Base-by-base conservation (phyloP, 2,797 vertebrate species). In the Mormyrus proboscirostris region DNA sequence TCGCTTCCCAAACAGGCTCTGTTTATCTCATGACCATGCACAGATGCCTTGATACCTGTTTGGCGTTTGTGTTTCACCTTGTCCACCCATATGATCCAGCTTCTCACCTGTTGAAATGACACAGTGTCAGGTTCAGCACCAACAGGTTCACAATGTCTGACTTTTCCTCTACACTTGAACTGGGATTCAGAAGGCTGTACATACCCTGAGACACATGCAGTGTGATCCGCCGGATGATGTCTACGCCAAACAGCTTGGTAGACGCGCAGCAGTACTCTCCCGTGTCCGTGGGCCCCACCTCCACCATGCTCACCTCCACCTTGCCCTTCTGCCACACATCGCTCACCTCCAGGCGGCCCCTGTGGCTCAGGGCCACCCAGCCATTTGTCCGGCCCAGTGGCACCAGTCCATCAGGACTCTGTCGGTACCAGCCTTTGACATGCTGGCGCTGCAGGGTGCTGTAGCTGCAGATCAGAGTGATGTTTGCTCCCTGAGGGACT, bases 391-490 rank as follows among this genome's bases (percentile, higher is more conserved):
- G 25, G 53, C 85, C 85, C 85, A 87, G 85, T 25, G 51, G 85
- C 85, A 87, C 85, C 53, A 87, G 85, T 55, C 85, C 85, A 4
- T 7, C 6, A 9, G 51, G 33, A 4, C 22, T 53, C 33, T 87
- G 85, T 51, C 33, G 85, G 53, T 87, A 87, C 85, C 85, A 87
- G 2, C 10, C 29, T 57, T 59, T 87, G 53, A 44, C 85, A 57
- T 3, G 85, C 14, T 19, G 53, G 53, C 51, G 10, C 50, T 87
- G 50, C 16, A 14, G 12, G 33, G 22, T 14, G 10, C 33, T 12
- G 85, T 87, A 87, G 29, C 51, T 41, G 85, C 85, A 87, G 12
- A 87, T 16, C 85, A 87, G 25, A 22, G 85, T 87, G 85, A 87
- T n/a, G 51, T 57, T 87, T 5, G 50, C 85, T 51, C 85, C 85